phyloP scores from a whole-genome alignment of 2,888 invertebrate species.

The Terebella lapidaria region DNA sequence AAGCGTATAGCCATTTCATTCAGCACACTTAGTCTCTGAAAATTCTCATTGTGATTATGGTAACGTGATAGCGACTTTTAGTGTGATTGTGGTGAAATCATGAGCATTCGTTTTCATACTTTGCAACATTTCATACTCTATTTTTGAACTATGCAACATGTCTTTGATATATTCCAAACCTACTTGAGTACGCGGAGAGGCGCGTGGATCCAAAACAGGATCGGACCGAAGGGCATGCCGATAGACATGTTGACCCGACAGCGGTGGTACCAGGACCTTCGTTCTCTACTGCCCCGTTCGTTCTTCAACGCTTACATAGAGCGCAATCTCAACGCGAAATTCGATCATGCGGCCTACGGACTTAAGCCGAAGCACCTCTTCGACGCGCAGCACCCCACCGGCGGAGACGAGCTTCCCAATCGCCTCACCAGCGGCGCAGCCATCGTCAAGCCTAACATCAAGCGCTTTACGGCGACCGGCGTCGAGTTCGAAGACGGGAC shows the following conservation, averaged over 20 bases:
- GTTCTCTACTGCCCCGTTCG: neutral
- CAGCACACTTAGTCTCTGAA: no score
- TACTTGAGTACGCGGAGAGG: constrained; percentile 54
- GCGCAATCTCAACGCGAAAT: constrained; percentile 33
- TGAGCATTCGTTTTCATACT: no score
- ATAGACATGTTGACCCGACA: constrained; percentile 27
- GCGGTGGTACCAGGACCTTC: neutral
- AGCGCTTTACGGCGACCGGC: constrained; percentile 34
- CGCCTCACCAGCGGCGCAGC: constrained; percentile 47
- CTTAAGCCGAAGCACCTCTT: constrained; percentile 41
- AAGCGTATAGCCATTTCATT: no score
- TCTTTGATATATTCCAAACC: constrained; percentile 34
- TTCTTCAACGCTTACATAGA: constrained; percentile 2
- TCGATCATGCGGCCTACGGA: constrained; percentile 50
- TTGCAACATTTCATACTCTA: neutral
- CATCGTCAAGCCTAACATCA: constrained; percentile 41
- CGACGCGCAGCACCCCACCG: constrained; percentile 42
- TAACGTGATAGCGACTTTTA: no score
- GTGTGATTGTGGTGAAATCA: no score
- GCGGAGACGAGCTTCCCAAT: constrained; percentile 54
- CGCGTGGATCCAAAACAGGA: constrained; percentile 52
- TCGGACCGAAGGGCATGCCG: constrained; percentile 36
- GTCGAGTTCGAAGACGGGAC: constrained; percentile 44
- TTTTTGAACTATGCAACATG: neutral
- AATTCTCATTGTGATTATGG: no score